Conservation (phyloP, 1,140 invertebrate species). For the Eubasilissa regina region DNA sequence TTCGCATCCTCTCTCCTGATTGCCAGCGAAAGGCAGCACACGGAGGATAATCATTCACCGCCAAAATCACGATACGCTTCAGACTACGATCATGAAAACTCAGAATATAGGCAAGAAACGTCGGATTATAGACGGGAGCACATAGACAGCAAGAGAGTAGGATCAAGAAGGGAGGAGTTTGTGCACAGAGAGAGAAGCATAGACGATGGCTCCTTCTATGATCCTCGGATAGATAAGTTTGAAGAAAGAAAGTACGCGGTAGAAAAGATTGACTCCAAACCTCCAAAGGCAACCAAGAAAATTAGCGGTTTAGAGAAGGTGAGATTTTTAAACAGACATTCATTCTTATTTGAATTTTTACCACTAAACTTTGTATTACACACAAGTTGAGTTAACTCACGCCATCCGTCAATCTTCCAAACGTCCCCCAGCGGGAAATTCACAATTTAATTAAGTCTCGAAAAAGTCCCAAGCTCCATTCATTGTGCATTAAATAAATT, state of each 20-base stretch:
- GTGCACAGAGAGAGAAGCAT: slow-evolving; percentile 75
- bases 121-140: slow-evolving; percentile 36
- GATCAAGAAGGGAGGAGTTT: slow-evolving; percentile 69
- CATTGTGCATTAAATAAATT: too few species aligned
- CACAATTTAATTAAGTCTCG: too few species aligned
- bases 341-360: slow-evolving; percentile 8
- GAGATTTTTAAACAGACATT: slow-evolving; percentile 51
- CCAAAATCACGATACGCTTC: slow-evolving; percentile 39
- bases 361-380: too few species aligned
- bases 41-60: slow-evolving; percentile 72
- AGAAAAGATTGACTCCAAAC: slow-evolving; percentile 73
- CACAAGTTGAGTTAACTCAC: too few species aligned
- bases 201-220: slow-evolving; percentile 76
- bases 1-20: slow-evolving; percentile 77
- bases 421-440: too few species aligned
- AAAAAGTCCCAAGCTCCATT: too few species aligned
- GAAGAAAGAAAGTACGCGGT: slow-evolving; percentile 63
- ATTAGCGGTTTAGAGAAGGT: slow-evolving; percentile 79
- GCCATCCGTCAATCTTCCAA: too few species aligned
- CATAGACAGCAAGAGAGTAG: slow-evolving; percentile 56
- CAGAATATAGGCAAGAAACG: slow-evolving; percentile 5
- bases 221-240: slow-evolving; percentile 75
- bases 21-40: slow-evolving; percentile 78
- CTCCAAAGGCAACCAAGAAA: slow-evolving; percentile 75
- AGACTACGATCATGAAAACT: slow-evolving; percentile 55